phyloP scores from a whole-genome alignment of 2,797 vertebrate species.

The Molossus molossus region DNA sequence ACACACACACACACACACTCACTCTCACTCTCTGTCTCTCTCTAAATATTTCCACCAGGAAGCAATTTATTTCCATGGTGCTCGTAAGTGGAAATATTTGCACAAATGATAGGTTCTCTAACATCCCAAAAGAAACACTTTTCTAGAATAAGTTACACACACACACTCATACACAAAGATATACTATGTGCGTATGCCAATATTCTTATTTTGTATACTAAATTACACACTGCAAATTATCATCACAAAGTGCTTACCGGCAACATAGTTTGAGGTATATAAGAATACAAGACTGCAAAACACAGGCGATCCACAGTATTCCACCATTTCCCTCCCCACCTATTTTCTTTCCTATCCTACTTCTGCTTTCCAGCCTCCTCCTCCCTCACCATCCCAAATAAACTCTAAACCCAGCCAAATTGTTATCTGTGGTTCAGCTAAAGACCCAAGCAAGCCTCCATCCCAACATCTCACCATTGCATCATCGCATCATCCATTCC shows the following conservation, averaged over 20 bases:
- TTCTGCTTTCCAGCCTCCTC: not conserved
- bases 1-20: not conserved
- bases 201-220: not conserved
- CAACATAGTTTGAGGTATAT: not conserved
- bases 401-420: not conserved
- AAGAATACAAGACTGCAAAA: not conserved
- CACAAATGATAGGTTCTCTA: slow-evolving; percentile 55
- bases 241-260: not conserved
- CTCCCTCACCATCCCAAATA: not conserved
- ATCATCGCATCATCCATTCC: not conserved
- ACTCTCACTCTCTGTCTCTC: not conserved
- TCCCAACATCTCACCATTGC: too few species aligned
- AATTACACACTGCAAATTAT: not conserved
- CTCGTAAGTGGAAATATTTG: slow-evolving; percentile 57
- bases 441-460: not conserved
- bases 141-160: not conserved
- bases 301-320: not conserved
- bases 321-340: not conserved
- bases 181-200: not conserved
- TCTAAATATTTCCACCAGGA: slow-evolving; percentile 10
- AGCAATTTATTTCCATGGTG: slow-evolving; percentile 32
- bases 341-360: not conserved
- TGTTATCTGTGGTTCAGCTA: not conserved
- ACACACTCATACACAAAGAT: not conserved
- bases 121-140: slow-evolving; percentile 59